Evolutionary conservation across 2,888 invertebrate genomes (phyloP).

Genomic region (Parnassius glacialis): DNA sequence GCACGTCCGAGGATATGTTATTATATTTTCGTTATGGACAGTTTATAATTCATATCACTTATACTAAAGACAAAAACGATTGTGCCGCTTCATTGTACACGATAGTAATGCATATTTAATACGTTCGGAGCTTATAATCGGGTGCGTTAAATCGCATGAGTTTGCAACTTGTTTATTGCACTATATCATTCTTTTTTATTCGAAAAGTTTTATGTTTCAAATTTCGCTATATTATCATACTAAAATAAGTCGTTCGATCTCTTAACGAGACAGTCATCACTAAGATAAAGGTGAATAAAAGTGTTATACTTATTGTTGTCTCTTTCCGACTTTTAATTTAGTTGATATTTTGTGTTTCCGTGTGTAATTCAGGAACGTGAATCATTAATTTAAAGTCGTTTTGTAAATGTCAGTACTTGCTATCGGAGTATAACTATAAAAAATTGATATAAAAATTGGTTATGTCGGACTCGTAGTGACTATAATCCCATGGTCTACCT

Average conservation of each 20-base stretch:
- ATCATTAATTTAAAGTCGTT: conserved; percentile 8
- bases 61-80: conserved; percentile 21
- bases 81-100: background rate
- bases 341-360: conserved; percentile 8
- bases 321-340: conserved; percentile 6
- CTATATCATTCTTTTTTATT: conserved; percentile 16
- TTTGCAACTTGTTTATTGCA: conserved; percentile 14
- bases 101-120: background rate
- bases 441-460: background rate
- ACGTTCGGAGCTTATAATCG: background rate
- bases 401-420: conserved; percentile 2
- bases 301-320: conserved; percentile 8
- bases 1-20: conserved; percentile 58
- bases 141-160: background rate
- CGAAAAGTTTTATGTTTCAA: conserved; percentile 17
- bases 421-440: background rate
- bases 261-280: conserved; percentile 16
- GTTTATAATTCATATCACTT: conserved; percentile 26
- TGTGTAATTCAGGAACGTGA: background rate
- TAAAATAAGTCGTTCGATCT: conserved; percentile 2
- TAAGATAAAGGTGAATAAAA: conserved; percentile 23
- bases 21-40: conserved; percentile 71
- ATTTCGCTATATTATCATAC: background rate
- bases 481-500: no score
- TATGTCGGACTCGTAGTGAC: no score